Conservation (phyloP, 1,140 invertebrate species). For the Aphidius gifuensis region DNA sequence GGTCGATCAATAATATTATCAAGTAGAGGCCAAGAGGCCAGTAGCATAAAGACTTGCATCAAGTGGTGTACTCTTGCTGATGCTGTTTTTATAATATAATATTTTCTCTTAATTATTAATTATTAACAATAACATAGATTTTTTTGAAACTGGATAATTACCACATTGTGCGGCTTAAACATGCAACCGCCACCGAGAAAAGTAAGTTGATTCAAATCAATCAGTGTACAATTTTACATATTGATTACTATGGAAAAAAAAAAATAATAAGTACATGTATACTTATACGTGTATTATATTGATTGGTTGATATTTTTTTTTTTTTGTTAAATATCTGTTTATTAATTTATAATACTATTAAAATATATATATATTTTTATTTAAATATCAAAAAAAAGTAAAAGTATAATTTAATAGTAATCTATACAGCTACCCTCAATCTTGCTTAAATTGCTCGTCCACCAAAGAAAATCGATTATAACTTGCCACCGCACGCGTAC, state of each 20-base stretch:
- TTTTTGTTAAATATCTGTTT: neutral
- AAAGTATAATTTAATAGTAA: no score
- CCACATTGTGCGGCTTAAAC: conserved; percentile 44
- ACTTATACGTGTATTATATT: neutral
- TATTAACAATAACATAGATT: neutral
- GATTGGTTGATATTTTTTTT: conserved; percentile 19
- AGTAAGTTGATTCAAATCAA: conserved; percentile 54
- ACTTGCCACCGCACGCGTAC: conserved; percentile 21
- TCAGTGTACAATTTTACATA: neutral
- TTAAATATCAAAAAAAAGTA: no score
- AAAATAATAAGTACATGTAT: neutral
- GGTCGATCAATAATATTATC: conserved; percentile 47
- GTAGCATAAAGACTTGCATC: conserved; percentile 41
- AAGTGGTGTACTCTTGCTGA: conserved; percentile 29
- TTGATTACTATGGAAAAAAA: no score
- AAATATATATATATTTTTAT: no score
- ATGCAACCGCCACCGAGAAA: conserved; percentile 77
- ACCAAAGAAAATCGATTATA: conserved; percentile 35
- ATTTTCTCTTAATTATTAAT: conserved; percentile 6
- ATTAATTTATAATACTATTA: no score
- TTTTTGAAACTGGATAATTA: conserved; percentile 17
- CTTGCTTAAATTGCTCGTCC: neutral
- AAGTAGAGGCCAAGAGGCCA: conserved; percentile 43
- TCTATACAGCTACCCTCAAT: no score
- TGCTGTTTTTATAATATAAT: neutral